Percentiles rank a stretch among this genome's conserved stretches.
Conservation (phyloP, 2,888 invertebrate genomes). For the Ferrisia virgata region DNA sequence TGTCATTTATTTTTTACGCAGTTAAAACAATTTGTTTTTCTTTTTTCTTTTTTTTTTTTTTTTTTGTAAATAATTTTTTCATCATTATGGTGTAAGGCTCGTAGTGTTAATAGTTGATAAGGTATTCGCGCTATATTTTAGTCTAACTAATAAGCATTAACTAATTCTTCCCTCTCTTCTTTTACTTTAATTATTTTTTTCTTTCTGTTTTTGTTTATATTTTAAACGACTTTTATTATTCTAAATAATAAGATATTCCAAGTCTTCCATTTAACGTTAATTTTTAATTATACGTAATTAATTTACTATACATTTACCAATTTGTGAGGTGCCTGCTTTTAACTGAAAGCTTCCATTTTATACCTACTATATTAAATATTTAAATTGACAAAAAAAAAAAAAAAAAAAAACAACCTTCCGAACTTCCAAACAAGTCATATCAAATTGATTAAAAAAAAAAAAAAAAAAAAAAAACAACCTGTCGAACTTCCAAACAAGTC, state of each 20-base stretch:
- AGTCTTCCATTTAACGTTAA: conserved; percentile 15
- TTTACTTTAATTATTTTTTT: background rate
- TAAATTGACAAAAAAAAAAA: no score
- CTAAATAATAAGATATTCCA: conserved; percentile 26
- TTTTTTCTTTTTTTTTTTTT: background rate
- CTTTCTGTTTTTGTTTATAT: background rate
- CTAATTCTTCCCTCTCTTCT: background rate
- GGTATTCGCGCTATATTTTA: background rate
- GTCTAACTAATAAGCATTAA: background rate
- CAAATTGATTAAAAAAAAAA: background rate
- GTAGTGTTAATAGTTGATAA: background rate
- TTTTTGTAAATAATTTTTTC: conserved; percentile 1
- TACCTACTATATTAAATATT: background rate
- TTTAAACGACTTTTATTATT: conserved; percentile 10
- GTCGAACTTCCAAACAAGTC: conserved; percentile 24
- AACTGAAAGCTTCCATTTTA: conserved; percentile 19
- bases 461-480: background rate
- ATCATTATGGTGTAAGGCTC: background rate
- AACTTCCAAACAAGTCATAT: conserved; percentile 27
- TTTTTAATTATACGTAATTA: conserved; percentile 3
- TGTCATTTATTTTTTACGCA: conserved; percentile 5
- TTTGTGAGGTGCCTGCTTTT: conserved; percentile 28
- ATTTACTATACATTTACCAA: background rate
- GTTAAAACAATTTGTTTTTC: background rate
- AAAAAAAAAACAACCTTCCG: background rate